These are phyloP conservation scores for Meriones psammophilus DNA, from an alignment of 2,797 vertebrate species.

Conservation along the genomic window DNA sequence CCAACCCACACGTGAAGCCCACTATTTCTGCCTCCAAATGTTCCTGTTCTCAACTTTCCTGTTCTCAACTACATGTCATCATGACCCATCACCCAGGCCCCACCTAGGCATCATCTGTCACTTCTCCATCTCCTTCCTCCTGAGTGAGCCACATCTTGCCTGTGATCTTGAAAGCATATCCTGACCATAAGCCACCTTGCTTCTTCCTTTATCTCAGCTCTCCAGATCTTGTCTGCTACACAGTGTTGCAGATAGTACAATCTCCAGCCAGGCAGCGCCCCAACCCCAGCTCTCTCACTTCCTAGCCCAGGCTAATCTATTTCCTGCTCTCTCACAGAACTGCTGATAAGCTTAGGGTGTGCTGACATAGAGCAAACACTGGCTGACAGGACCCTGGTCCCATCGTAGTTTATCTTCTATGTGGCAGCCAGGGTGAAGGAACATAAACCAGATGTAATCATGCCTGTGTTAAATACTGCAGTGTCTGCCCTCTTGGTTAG, in stretches of 20 bases:
- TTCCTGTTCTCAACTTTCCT: not conserved
- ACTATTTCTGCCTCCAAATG: not conserved
- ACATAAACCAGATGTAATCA: not conserved
- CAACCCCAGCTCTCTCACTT: not conserved
- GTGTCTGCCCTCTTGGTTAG: not conserved
- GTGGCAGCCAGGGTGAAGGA: not conserved
- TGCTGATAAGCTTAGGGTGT: not conserved
- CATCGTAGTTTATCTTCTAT: not conserved
- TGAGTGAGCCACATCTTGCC: not conserved
- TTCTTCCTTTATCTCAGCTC: not conserved
- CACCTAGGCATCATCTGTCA: not conserved
- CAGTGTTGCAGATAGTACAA: fast-evolving
- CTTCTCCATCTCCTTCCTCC: not conserved
- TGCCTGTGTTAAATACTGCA: not conserved
- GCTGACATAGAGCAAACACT: not conserved
- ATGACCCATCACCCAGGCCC: not conserved
- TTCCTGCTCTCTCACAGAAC: not conserved
- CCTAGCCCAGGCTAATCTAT: not conserved
- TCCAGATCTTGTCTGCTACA: no score
- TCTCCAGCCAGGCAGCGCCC: not conserved
- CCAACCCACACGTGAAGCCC: not conserved
- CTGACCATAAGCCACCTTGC: not conserved
- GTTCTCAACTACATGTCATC: fast-evolving
- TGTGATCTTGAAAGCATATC: not conserved
- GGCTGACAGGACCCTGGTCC: not conserved